Conservation (phyloP, 2,113 vertebrate genomes). For the Proterorhinus semilunaris region DNA sequence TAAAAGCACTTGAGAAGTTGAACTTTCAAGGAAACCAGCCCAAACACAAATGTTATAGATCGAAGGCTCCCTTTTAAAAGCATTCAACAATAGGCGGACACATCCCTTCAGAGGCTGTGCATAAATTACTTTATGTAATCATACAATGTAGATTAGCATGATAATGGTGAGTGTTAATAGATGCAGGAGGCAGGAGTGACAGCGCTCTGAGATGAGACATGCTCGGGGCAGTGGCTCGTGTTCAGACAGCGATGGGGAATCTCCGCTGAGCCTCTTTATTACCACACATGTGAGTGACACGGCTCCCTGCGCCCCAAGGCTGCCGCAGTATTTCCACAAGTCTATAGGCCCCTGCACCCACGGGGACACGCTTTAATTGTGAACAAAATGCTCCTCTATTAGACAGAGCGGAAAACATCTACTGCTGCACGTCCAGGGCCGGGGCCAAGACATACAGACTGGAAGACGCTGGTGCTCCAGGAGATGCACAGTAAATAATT, state of each 20-base stretch:
- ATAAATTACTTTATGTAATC: conserved; percentile 99
- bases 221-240: conserved; percentile 86
- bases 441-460: neutral
- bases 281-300: conserved; percentile 79
- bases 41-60: conserved; percentile 24
- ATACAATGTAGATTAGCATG: conserved; percentile 99
- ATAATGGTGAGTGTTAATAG: conserved; percentile 99
- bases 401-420: conserved; percentile 63
- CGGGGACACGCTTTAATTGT: conserved; percentile 76
- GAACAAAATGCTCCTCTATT: conserved; percentile 72
- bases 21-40: conserved; percentile 17
- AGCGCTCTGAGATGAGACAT: conserved; percentile 97
- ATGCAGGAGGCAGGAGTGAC: conserved; percentile 97
- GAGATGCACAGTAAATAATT: neutral
- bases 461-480: neutral
- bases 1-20: conserved; percentile 40
- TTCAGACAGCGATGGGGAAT: conserved; percentile 80
- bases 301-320: conserved; percentile 74
- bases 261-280: conserved; percentile 74
- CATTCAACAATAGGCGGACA: conserved; percentile 83
- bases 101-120: conserved; percentile 87
- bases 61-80: conserved; percentile 59
- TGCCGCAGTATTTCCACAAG: conserved; percentile 70
- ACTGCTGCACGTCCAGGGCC: conserved; percentile 37
- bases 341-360: conserved; percentile 72